Base-by-base conservation (phyloP, 1,140 invertebrate genomes). In the Coelopa frigida region DNA sequence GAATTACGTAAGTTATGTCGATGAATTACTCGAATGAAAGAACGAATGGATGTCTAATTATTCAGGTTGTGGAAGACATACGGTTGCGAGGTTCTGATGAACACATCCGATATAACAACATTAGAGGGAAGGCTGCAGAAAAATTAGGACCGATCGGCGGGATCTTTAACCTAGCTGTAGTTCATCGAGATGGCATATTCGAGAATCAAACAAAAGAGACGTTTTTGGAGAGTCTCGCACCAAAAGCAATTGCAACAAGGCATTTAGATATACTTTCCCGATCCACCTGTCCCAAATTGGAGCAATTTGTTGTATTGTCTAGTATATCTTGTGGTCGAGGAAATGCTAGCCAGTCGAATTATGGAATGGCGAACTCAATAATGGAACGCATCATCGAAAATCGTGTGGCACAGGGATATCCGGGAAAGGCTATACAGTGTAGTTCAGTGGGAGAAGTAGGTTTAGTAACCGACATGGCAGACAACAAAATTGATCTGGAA, bases 331-430 rank as follows among this genome's bases (percentile, higher is more conserved):
- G 88, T 68, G 90, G 89, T 5, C 76, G 87, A 37, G 91, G 91
- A 48, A 94, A 94, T 69, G 79, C 82, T 32, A 90, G 90, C 3
- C 90, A 94, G 70, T 80, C 84, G 0, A 94, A 93, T 69, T 94
- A 95, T 65, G 91, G 82, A 27, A 77, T 82, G 71, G 76, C 81
- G 5, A 85, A 85, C 66, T 83, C 81, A 1, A 70, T 82, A 10
- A 84, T 85, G 82, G 83, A 85, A 66, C 74, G 80, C 46, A 78
- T 85, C 40, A 82, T 83, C 53, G 82, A 84, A 56, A 53, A 68
- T 51, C 11, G 44, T 22, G 65, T 70, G 50, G 61, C 61, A 15
- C 71, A 76, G 4, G 79, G 80, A 3, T 71, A 81, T 2, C 81
- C 82, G 5, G 83, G 74, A 2, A 61, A 84, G 26, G 82, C 82